Conservation (phyloP, 2,113 vertebrate species). For the Engraulis encrasicolus region DNA sequence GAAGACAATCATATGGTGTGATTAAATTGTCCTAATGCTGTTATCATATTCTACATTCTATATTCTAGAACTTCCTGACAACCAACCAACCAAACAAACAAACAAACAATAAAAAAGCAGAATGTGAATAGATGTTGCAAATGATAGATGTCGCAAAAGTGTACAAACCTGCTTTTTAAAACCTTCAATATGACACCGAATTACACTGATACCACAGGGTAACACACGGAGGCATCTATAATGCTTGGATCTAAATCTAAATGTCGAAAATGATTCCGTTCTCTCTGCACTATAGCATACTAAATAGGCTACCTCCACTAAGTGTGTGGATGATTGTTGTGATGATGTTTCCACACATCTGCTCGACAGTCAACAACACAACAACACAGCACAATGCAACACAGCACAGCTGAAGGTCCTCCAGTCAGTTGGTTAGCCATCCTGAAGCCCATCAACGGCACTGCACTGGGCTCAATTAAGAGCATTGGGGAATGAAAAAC, state of each 20-base stretch:
- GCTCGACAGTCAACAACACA: neutral
- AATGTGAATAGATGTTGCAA: neutral
- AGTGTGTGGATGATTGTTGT: neutral
- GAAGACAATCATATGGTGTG: neutral
- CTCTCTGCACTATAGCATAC: too few relatives aligned
- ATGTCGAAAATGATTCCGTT: neutral
- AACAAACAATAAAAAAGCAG: neutral
- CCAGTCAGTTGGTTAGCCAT: slow-evolving; percentile 22
- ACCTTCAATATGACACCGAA: too few relatives aligned
- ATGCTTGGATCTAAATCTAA: too few relatives aligned
- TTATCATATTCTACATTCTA: too few relatives aligned
- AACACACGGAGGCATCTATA: too few relatives aligned
- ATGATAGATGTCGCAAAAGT: neutral
- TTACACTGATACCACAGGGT: too few relatives aligned
- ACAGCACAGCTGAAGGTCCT: slow-evolving; percentile 13
- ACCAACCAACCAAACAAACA: too few relatives aligned
- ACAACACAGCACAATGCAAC: too few relatives aligned
- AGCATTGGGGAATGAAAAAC: neutral
- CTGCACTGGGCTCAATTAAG: slow-evolving; percentile 30
- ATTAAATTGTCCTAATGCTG: too few relatives aligned
- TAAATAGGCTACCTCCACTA: slow-evolving; percentile 12
- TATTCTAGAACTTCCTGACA: neutral
- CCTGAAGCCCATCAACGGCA: neutral
- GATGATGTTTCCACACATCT: slow-evolving; percentile 19
- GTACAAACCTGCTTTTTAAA: neutral